phyloP scores from a whole-genome alignment of 2,888 invertebrate species.

The Ophonus ardosiacus region DNA sequence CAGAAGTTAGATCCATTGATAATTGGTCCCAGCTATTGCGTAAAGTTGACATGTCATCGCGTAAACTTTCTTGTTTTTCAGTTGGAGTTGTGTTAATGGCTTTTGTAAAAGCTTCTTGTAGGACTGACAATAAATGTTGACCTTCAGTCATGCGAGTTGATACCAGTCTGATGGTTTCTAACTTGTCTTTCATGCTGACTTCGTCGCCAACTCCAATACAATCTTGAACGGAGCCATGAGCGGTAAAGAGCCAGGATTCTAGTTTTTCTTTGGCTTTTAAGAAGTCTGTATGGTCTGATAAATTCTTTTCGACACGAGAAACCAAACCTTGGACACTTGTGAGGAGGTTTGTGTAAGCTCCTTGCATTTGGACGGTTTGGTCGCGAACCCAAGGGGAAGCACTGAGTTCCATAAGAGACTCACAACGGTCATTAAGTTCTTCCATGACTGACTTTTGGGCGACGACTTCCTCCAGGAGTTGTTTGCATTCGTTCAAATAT shows the following conservation, averaged over 20 bases:
- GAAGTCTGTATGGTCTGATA: constrained; percentile 94
- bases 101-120: constrained; percentile 91
- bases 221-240: constrained; percentile 88
- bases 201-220: constrained; percentile 90
- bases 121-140: constrained; percentile 88
- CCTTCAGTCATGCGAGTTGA: constrained; percentile 88
- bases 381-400: constrained; percentile 91
- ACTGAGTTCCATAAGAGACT: constrained; percentile 90
- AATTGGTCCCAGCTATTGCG: constrained; percentile 93
- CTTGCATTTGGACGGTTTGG: constrained; percentile 90
- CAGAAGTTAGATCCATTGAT: constrained; percentile 92
- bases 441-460: constrained; percentile 88
- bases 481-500: constrained; percentile 86
- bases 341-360: constrained; percentile 87
- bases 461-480: constrained; percentile 86
- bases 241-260: constrained; percentile 89
- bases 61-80: constrained; percentile 87
- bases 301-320: constrained; percentile 91
- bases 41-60: constrained; percentile 86
- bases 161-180: constrained; percentile 85
- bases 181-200: constrained; percentile 86
- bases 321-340: constrained; percentile 89
- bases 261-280: constrained; percentile 90
- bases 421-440: constrained; percentile 91
- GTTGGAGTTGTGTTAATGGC: constrained; percentile 89